These are phyloP conservation scores for Argyrosomus regius DNA, from an alignment of 2,797 vertebrate genomes.

Conservation along the genomic window DNA sequence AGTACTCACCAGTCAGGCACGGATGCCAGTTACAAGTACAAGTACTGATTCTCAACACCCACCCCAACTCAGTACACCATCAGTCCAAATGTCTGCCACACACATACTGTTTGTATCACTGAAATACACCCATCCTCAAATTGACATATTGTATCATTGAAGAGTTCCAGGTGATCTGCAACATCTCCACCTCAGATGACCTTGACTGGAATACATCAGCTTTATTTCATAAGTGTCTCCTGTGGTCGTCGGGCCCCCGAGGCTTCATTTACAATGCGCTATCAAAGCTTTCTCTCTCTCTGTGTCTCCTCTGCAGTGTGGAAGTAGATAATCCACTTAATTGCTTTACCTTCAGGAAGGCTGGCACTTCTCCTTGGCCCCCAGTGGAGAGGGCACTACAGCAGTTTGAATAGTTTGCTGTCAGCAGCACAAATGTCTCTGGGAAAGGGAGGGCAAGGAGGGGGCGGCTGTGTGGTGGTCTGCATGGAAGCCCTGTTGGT, in stretches of 20 bases:
- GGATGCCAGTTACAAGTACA: no score
- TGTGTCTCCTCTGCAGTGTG: conserved; percentile 7
- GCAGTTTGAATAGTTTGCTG: conserved; percentile 22
- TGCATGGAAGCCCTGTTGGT: conserved; percentile 27
- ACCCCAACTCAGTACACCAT: neutral
- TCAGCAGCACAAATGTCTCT: conserved; percentile 21
- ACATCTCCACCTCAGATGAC: conserved; percentile 2
- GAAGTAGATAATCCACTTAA: conserved; percentile 47
- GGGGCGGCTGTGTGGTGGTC: neutral
- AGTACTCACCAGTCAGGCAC: no score
- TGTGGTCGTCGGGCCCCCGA: neutral
- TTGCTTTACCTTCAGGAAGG: conserved; percentile 43
- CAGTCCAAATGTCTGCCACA: neutral
- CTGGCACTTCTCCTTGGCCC: conserved; percentile 20
- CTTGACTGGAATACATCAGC: neutral
- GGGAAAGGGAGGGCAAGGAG: neutral
- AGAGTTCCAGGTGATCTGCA: neutral
- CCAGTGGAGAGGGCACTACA: conserved; percentile 25
- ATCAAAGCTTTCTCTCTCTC: neutral
- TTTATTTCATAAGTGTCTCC: conserved; percentile 10
- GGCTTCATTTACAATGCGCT: conserved; percentile 14
- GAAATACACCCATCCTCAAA: neutral
- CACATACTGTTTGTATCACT: neutral
- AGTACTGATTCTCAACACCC: no score
- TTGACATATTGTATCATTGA: neutral